Evolutionary conservation across 1,140 invertebrate species (phyloP), one percentile per base, ranked within the genome.

Genomic region (Anagrus nilaparvatae): DNA sequence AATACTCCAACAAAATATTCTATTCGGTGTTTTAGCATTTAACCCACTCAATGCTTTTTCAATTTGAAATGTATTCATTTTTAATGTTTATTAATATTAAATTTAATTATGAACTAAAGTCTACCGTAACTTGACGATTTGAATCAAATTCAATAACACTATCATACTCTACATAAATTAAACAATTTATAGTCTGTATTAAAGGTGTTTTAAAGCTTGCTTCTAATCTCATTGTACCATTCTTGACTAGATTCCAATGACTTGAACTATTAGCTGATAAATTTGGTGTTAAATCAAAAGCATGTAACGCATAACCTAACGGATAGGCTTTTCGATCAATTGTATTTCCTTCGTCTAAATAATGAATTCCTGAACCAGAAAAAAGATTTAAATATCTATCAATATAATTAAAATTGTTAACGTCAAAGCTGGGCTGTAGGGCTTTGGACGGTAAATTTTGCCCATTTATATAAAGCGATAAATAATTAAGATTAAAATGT

Each of bases 231-330:
- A 60, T n/a, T 13, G 44, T 56, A 24, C 54, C 53, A 40, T 58
- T 49, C 40, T 40, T 50, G 13, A 63, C 41, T 0, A 63, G 38
- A 48, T 61, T 61, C 56, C 59, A 59, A 42, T 65, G 57, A 14
- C 39, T 21, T n/a, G 25, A 35, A 29, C 20, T 44, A 35, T 61
- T 57, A 4, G 53, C 54, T 19, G 56, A 60, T 37, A 65, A 50
- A 51, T 65, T 63, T 16, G 54, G 54, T 16, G 59, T 64, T 25
- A 61, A 47, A 43, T 61, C 55, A 34, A 60, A 60, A 17, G 48
- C 52, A 28, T 50, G 47, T 17, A 61, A 36, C 32, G 44, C 52
- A 43, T 50, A 57, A 1, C 57, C 57, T 19, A 50, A n/a, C 10
- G 47, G 16, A 32, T 52, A 55, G 18, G 45, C 25, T 12, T 23